Evolutionary conservation across 1,140 invertebrate species (phyloP), one percentile per base, ranked within the genome.

Genomic region (Dreissena rostriformis): DNA sequence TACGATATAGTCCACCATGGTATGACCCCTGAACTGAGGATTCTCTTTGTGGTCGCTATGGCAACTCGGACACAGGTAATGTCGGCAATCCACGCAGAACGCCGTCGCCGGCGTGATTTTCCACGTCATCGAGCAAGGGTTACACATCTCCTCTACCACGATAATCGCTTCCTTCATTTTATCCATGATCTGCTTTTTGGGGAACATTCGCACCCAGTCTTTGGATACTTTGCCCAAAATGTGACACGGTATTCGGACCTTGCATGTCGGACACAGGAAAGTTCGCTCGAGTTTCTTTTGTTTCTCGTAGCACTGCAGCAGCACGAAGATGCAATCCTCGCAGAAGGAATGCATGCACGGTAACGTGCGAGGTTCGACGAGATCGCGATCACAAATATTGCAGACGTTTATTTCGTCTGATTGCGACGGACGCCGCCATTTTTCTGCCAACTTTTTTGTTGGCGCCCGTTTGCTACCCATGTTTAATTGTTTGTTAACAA

Each of bases 331-430:
- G 26, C 79, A 82, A 19, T 72, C 57, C 57, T 82, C 55, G 65
- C 79, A 82, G 39, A 82, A 82, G 15, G 79, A 82, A 53, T 82
- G 79, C 57, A 82, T 65, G 39, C 79, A 82, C 12, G 79, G 79
- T 29, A 82, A 66, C 15, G 79, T 82, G 10, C 79, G 68, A 22
- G 68, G 66, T 11, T 82, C 79, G 14, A 26, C 22, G 11, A 73
- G 52, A 2, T 66, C 29, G 24, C 57, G 28, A 19, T 72, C 52
- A 51, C 79, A 82, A 55, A 82, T 72, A 14, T 65, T 65, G 51
- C 79, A 82, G 10, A 73, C 24, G 5, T 26, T 73, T 19, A 72
- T 26, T 6, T 82, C 70, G 26, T 82, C 68, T 52, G 68, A 52
- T 15, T 65, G 68, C 4, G 68, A 72, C 15, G 68, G 68, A 61